A percentile compares a stretch with the other conserved stretches of the same genome.
Conservation (phyloP, 2,797 vertebrate genomes). For the Phoeniculus purpureus region DNA sequence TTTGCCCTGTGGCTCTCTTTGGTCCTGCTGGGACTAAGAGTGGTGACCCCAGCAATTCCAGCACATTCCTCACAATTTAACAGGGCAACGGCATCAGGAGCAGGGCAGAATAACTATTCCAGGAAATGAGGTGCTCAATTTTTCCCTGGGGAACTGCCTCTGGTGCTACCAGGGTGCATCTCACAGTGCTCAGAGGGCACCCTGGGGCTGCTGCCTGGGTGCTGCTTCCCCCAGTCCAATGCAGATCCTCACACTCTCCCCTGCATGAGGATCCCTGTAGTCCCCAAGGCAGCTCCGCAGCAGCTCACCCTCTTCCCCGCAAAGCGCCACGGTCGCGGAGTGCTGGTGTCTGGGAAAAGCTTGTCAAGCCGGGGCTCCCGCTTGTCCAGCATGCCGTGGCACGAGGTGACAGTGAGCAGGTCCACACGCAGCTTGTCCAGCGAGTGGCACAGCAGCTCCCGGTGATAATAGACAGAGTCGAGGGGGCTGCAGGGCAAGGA, state of each 20-base stretch:
- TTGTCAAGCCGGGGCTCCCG: constrained; percentile 90
- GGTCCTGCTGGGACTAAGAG: background rate
- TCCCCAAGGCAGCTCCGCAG: background rate
- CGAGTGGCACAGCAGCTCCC: constrained; percentile 93
- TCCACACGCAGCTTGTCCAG: constrained; percentile 93
- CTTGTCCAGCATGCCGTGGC: constrained; percentile 89
- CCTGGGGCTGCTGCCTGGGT: background rate
- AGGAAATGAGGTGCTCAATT: background rate
- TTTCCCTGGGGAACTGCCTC: rapidly evolving
- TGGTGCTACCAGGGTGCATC: background rate
- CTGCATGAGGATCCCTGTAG: too few relatives aligned
- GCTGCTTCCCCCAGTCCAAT: too few relatives aligned
- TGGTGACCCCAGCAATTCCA: background rate
- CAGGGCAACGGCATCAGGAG: rapidly evolving
- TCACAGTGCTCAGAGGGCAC: background rate
- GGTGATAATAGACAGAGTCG: constrained; percentile 90
- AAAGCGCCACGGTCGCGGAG: constrained; percentile 87
- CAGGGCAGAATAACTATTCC: background rate
- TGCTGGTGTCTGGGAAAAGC: constrained; percentile 89
- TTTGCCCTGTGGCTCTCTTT: background rate
- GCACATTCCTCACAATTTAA: background rate
- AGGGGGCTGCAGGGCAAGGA: constrained; percentile 71
- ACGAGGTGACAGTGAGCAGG: constrained; percentile 92
- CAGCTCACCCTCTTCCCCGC: constrained; percentile 87
- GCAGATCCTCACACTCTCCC: too few relatives aligned